phyloP scores from a whole-genome alignment of 2,888 invertebrate species.

The Xylota segnis region DNA sequence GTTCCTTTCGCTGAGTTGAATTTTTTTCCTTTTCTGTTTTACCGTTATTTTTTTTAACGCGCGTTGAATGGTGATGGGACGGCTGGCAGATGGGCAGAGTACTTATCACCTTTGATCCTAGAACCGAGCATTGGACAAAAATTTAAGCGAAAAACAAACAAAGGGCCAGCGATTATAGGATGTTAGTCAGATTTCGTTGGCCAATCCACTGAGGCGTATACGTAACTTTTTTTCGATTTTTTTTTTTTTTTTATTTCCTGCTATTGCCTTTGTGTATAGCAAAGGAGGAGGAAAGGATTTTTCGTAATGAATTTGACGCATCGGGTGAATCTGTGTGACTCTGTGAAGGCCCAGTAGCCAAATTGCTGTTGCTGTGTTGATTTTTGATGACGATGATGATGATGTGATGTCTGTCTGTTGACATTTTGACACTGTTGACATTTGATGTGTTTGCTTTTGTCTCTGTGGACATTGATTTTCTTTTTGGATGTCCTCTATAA shows the following conservation, averaged over 20 bases:
- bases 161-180: slow-evolving; percentile 58
- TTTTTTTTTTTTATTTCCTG: neutral
- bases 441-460: slow-evolving; percentile 63
- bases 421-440: slow-evolving; percentile 61
- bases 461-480: slow-evolving; percentile 20
- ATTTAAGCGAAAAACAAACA: slow-evolving; percentile 42
- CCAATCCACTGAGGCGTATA: slow-evolving; percentile 38
- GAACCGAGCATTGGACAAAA: neutral
- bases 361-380: slow-evolving; percentile 35
- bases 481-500: neutral
- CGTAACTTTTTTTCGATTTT: slow-evolving; percentile 44
- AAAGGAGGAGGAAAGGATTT: slow-evolving; percentile 28
- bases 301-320: slow-evolving; percentile 49
- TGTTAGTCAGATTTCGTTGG: slow-evolving; percentile 46
- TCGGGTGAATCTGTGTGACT: slow-evolving; percentile 28
- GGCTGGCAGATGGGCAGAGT: slow-evolving; percentile 27
- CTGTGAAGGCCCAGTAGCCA: slow-evolving; percentile 9
- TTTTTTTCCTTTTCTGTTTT: neutral
- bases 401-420: slow-evolving; percentile 58
- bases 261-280: slow-evolving; percentile 8
- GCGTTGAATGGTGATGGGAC: slow-evolving; percentile 47
- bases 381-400: slow-evolving; percentile 45
- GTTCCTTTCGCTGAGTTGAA: neutral
- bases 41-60: neutral
- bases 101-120: slow-evolving; percentile 68